Percentiles rank a stretch among this genome's conserved stretches.
phyloP scores from a whole-genome alignment of 2,113 vertebrate genomes.

The Ptilorrhoa leucosticta region DNA sequence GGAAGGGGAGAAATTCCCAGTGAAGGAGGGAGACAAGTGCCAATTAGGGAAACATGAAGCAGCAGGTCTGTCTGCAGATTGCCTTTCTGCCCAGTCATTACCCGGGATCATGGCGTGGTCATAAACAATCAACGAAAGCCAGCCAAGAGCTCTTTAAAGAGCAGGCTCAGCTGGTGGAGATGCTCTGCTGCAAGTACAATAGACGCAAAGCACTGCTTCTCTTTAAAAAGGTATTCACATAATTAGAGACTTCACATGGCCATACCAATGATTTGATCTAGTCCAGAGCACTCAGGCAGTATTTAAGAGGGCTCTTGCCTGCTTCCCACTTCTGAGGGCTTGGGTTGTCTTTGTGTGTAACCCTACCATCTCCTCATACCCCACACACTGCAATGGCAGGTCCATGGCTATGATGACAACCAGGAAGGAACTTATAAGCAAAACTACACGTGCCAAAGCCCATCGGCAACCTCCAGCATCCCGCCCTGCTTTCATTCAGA shows the following conservation, averaged over 20 bases:
- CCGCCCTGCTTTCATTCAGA: background rate
- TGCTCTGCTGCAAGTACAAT: conserved; percentile 38
- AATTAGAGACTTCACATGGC: conserved; percentile 62
- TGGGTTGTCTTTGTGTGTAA: background rate
- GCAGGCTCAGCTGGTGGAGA: conserved; percentile 33
- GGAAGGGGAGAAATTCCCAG: background rate
- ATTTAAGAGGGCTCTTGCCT: background rate
- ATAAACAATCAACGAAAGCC: background rate
- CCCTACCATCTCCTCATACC: background rate
- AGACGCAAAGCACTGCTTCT: conserved; percentile 61
- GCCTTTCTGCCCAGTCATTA: conserved; percentile 30
- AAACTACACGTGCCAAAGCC: background rate
- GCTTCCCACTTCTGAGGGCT: background rate
- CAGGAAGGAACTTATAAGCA: background rate
- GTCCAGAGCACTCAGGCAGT: background rate
- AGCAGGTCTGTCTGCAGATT: conserved; percentile 55
- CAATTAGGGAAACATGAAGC: conserved; percentile 36
- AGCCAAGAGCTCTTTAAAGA: conserved; percentile 36
- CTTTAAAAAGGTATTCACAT: conserved; percentile 61
- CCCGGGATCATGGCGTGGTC: background rate
- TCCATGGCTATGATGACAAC: background rate
- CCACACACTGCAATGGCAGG: background rate
- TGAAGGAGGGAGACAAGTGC: background rate
- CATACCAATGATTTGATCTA: conserved; percentile 18
- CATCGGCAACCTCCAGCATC: background rate